A percentile compares a stretch with the other conserved stretches of the same genome.
These are phyloP conservation scores for Dromaius novaehollandiae DNA, from an alignment of 2,113 vertebrate species.

Conservation along the genomic window DNA sequence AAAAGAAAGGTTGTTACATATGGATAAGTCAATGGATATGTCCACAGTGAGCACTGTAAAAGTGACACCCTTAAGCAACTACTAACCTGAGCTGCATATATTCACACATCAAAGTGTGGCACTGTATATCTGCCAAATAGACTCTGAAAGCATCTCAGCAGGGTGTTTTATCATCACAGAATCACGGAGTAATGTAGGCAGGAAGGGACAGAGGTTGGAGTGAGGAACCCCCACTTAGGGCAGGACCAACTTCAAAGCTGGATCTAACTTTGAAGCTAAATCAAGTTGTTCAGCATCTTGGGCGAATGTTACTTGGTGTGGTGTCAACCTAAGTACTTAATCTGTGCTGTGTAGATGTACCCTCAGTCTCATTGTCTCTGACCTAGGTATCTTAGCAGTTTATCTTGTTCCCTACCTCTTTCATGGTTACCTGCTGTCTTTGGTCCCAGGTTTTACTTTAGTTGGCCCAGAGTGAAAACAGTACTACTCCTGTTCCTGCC, in stretches of 20 bases:
- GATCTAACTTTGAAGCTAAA: neutral
- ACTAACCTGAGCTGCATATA: neutral
- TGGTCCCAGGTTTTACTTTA: neutral
- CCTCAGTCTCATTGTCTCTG: neutral
- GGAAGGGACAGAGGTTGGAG: neutral
- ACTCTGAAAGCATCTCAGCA: neutral
- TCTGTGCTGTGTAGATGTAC: neutral
- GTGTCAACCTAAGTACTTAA: neutral
- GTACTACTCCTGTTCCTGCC: neutral
- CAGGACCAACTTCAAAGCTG: constrained; percentile 31
- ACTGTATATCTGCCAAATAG: neutral
- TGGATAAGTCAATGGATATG: neutral
- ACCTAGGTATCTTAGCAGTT: neutral
- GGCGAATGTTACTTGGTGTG: neutral
- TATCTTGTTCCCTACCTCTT: neutral
- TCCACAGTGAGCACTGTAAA: neutral
- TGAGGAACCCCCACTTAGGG: neutral
- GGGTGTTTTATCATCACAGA: neutral
- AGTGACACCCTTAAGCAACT: neutral
- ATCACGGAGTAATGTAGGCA: constrained; percentile 5
- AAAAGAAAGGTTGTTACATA: neutral
- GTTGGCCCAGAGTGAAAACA: neutral
- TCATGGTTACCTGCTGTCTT: neutral
- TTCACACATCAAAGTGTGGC: constrained; percentile 20
- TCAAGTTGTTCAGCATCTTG: neutral